Conservation (phyloP, 2,888 invertebrate genomes). For the Hypomecis punctinalis region DNA sequence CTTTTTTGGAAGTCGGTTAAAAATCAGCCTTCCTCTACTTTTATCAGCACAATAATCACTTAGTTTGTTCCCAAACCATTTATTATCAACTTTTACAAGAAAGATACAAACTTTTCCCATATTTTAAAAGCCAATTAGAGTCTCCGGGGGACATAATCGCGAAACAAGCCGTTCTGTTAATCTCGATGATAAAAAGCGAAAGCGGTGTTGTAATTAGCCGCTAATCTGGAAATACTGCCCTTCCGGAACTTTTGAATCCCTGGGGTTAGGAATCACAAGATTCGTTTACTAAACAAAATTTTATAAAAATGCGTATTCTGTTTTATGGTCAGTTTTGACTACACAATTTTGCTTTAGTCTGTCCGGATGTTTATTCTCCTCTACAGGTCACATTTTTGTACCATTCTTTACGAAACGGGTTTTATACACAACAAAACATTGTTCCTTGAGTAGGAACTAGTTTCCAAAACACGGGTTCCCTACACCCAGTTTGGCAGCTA, state of each 20-base stretch:
- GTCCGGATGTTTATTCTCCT: too few species aligned
- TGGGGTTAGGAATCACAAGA: neutral
- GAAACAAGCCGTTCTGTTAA: conserved; percentile 14
- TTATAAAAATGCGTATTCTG: too few species aligned
- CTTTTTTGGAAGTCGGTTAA: too few species aligned
- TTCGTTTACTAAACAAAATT: too few species aligned
- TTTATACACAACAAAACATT: too few species aligned
- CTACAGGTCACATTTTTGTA: too few species aligned
- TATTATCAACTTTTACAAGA: conserved; percentile 1
- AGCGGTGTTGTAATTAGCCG: conserved; percentile 32
- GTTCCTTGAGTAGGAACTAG: too few species aligned
- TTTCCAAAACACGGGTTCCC: too few species aligned
- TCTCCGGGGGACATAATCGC: conserved; percentile 3
- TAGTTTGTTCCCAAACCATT: neutral
- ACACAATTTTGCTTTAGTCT: too few species aligned
- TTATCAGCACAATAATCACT: neutral
- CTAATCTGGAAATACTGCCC: conserved; percentile 5
- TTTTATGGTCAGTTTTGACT: too few species aligned
- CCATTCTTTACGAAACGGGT: too few species aligned
- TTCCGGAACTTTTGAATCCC: neutral
- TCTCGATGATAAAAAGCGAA: conserved; percentile 23
- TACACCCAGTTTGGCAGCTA: too few species aligned
- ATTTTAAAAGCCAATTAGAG: conserved; percentile 11
- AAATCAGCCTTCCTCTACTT: neutral
- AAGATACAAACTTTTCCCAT: conserved; percentile 10